These are phyloP conservation scores for Serranus cabrilla DNA, from an alignment of 2,797 vertebrate species.

Conservation along the genomic window DNA sequence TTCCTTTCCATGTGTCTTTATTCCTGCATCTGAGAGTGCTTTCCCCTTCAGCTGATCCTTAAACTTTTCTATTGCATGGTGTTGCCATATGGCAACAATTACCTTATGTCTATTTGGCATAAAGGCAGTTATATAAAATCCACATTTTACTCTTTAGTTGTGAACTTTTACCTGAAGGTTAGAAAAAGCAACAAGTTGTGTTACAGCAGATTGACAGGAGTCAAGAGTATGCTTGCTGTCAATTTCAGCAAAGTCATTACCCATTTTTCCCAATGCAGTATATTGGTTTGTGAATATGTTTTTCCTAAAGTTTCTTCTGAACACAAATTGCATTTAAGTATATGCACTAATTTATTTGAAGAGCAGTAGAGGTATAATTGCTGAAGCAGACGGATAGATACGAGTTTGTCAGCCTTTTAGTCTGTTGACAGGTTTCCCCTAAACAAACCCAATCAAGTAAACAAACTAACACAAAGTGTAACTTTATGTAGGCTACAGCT, in stretches of 20 bases:
- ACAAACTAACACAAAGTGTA: no score
- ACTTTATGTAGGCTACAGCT: no score
- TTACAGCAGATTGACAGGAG: background rate
- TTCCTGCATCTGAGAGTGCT: background rate
- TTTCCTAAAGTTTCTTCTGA: no score
- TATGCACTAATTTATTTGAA: no score
- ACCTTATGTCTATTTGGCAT: no score
- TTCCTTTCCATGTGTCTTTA: background rate
- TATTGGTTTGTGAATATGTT: background rate
- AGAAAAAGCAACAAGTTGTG: background rate
- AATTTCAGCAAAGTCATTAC: background rate
- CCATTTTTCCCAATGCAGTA: background rate
- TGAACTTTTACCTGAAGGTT: background rate
- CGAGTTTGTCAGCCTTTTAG: no score
- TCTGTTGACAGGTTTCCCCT: no score
- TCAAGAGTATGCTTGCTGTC: background rate
- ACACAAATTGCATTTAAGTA: background rate
- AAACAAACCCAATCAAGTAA: no score
- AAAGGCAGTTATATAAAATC: no score
- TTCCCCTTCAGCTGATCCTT: slow-evolving; percentile 4
- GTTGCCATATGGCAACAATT: no score
- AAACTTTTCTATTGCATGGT: background rate
- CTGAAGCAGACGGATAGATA: no score
- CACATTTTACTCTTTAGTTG: background rate
- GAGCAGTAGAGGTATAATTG: no score